Conservation (phyloP, 1,140 invertebrate species). For the Ridgeia piscesae region DNA sequence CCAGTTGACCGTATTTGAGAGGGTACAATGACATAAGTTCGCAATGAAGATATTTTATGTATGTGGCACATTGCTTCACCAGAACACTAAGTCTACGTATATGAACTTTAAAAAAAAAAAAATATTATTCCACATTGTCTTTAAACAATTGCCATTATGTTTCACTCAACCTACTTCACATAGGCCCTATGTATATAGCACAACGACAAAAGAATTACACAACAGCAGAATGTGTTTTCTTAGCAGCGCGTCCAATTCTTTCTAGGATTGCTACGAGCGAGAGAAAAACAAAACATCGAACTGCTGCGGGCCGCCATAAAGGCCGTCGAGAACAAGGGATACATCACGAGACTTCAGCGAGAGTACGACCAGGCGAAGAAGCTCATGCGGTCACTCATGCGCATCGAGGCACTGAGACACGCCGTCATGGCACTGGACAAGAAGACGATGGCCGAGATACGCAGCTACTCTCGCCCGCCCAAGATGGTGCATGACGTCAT, state of each 20-base stretch:
- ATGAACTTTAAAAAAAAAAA: too few species aligned
- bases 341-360: not conserved
- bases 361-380: constrained; percentile 10
- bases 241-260: not conserved
- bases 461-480: not conserved
- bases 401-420: constrained; percentile 1
- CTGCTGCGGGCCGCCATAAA: not conserved
- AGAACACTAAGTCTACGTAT: too few species aligned
- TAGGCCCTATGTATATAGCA: too few species aligned
- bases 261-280: not conserved
- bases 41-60: too few species aligned
- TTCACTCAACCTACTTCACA: too few species aligned
- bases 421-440: constrained; percentile 2
- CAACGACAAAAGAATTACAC: not conserved
- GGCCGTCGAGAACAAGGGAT: not conserved
- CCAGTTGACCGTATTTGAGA: too few species aligned
- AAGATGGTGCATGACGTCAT: constrained; percentile 14
- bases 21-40: too few species aligned
- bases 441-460: constrained; percentile 10
- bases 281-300: constrained; percentile 5
- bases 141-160: too few species aligned
- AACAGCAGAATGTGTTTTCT: too few species aligned
- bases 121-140: too few species aligned
- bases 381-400: not conserved
- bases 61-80: too few species aligned